phyloP scores from a whole-genome alignment of 2,797 vertebrate genomes.

The Pogoniulus pusillus region DNA sequence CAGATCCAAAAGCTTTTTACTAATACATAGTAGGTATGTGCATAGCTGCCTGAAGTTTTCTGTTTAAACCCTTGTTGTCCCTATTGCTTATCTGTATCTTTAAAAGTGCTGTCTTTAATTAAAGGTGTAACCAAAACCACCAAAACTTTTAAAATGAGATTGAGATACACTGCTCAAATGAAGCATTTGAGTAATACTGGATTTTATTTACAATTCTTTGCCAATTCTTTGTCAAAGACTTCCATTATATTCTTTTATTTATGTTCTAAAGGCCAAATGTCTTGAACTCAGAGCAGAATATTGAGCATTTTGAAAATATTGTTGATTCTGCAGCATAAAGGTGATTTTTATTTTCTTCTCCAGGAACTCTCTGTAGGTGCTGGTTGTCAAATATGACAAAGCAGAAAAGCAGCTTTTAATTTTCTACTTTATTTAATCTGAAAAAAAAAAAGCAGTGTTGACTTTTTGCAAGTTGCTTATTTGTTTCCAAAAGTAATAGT shows the following conservation, averaged over 20 bases:
- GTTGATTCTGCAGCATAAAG: not conserved
- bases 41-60: not conserved
- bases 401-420: not conserved
- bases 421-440: not conserved
- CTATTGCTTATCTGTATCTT: not conserved
- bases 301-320: not conserved
- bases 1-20: conserved; percentile 18
- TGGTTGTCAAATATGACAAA: not conserved
- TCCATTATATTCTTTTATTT: not conserved
- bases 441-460: not conserved
- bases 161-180: not conserved
- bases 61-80: not conserved
- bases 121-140: not conserved
- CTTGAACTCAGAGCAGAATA: not conserved
- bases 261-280: not conserved
- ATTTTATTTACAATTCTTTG: not conserved
- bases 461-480: not conserved
- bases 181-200: not conserved
- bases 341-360: not conserved
- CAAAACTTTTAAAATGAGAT: not conserved
- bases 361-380: not conserved
- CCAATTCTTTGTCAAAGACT: not conserved
- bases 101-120: not conserved
- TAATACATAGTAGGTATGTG: not conserved
- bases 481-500: not conserved